Conservation (phyloP, 2,888 invertebrate species). For the Priocnemis perturbator region DNA sequence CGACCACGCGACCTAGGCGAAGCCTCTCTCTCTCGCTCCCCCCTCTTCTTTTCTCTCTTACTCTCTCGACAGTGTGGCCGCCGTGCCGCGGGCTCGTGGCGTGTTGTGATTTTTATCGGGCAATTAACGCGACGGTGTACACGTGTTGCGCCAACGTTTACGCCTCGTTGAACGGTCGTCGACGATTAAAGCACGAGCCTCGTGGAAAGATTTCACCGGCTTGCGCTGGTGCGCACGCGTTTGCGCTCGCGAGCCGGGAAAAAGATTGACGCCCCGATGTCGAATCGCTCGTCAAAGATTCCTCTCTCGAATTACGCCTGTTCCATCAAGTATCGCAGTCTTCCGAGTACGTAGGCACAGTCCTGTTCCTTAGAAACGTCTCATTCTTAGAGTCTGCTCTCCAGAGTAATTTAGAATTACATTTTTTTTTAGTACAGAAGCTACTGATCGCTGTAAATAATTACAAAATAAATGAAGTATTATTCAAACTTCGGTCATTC, state of each 20-base stretch:
- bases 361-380: too few species aligned
- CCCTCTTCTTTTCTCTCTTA: constrained; percentile 27
- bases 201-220: constrained; percentile 44
- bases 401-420: too few species aligned
- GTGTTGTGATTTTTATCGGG: constrained; percentile 75
- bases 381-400: too few species aligned
- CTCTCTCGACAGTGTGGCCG: neutral
- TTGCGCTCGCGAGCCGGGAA: constrained; percentile 4
- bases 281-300: constrained; percentile 6
- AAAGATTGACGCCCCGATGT: constrained; percentile 16
- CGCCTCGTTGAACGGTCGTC: constrained; percentile 67
- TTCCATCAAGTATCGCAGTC: too few species aligned
- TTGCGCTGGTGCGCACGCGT: constrained; percentile 28
- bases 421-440: too few species aligned
- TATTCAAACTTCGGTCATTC: too few species aligned
- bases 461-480: too few species aligned
- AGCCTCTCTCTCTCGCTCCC: constrained; percentile 22
- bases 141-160: constrained; percentile 71
- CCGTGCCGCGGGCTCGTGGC: constrained; percentile 58
- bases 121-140: constrained; percentile 74
- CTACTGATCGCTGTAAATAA: too few species aligned
- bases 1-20: constrained; percentile 53
- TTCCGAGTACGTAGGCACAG: too few species aligned
- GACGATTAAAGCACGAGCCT: constrained; percentile 52
- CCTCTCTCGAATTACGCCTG: neutral